Conservation (phyloP, 2,113 vertebrate genomes). For the Pogonocichla stellata region DNA sequence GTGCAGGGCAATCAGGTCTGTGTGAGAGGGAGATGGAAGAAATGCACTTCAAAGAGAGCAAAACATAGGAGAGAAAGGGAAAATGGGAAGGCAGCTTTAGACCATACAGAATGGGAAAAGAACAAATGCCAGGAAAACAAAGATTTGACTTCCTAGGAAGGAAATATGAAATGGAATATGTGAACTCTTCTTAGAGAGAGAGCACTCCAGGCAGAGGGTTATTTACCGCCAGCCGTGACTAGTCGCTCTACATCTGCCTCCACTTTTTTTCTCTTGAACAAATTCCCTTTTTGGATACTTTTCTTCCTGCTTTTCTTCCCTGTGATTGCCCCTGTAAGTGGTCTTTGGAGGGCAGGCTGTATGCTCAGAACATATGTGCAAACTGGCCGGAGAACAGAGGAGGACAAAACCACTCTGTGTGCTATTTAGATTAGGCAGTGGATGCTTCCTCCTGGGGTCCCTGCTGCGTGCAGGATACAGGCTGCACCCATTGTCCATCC, state of each 20-base stretch:
- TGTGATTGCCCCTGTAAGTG: slow-evolving; percentile 63
- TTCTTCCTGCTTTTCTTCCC: slow-evolving; percentile 63
- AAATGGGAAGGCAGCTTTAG: neutral
- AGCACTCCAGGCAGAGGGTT: slow-evolving; percentile 55
- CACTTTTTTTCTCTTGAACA: slow-evolving; percentile 56
- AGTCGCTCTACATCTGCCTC: slow-evolving; percentile 57
- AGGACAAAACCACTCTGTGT: slow-evolving; percentile 63
- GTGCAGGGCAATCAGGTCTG: neutral
- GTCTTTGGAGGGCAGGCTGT: slow-evolving; percentile 63
- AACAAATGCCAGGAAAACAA: slow-evolving; percentile 30
- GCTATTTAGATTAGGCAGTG: slow-evolving; percentile 49
- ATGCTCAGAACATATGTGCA: slow-evolving; percentile 62
- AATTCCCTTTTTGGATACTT: slow-evolving; percentile 65
- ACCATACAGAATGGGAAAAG: neutral
- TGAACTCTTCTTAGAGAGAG: slow-evolving; percentile 23
- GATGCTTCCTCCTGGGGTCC: slow-evolving; percentile 36
- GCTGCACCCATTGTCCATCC: slow-evolving; percentile 33
- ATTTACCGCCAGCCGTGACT: slow-evolving; percentile 58
- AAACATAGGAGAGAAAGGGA: neutral
- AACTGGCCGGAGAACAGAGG: slow-evolving; percentile 64
- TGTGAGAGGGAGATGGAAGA: neutral
- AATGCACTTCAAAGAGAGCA: neutral
- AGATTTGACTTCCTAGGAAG: slow-evolving; percentile 39
- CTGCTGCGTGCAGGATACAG: neutral
- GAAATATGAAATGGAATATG: slow-evolving; percentile 41